A percentile compares a stretch with the other conserved stretches of the same genome.
phyloP scores from a whole-genome alignment of 2,113 vertebrate species.

The Lates calcarifer region DNA sequence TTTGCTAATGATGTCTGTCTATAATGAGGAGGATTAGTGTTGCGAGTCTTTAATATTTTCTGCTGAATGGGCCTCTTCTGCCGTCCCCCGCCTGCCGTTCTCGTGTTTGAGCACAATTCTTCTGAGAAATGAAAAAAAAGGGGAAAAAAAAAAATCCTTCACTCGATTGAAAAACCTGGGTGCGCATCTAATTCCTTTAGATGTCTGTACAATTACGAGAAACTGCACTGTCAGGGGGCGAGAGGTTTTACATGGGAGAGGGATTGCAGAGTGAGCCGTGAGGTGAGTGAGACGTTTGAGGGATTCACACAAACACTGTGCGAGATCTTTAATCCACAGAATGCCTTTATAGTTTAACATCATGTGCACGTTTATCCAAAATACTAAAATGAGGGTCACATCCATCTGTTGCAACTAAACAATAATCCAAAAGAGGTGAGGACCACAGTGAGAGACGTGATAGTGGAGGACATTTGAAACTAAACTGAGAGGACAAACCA shows the following conservation, averaged over 20 bases:
- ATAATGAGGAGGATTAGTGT: conserved; percentile 77
- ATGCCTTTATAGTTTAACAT: conserved; percentile 20
- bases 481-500: not conserved
- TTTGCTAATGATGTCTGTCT: conserved; percentile 75
- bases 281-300: conserved; percentile 26
- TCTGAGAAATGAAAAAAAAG: conserved; percentile 17
- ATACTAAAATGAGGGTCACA: conserved; percentile 1
- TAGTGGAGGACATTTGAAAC: not conserved
- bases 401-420: not conserved
- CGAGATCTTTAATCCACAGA: conserved; percentile 34
- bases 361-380: not conserved
- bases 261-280: conserved; percentile 12
- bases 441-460: not conserved
- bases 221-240: conserved; percentile 58
- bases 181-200: conserved; percentile 49
- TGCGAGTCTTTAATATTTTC: conserved; percentile 70
- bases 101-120: conserved; percentile 32
- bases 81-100: conserved; percentile 21
- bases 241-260: conserved; percentile 45
- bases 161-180: conserved; percentile 48
- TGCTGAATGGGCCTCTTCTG: conserved; percentile 71
- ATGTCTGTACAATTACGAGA: conserved; percentile 37
- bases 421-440: not conserved
- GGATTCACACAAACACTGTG: conserved; percentile 31
- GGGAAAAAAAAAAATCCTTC: not conserved